These are phyloP conservation scores for Melipona beecheii DNA, from an alignment of 2,888 invertebrate species.

Conservation along the genomic window DNA sequence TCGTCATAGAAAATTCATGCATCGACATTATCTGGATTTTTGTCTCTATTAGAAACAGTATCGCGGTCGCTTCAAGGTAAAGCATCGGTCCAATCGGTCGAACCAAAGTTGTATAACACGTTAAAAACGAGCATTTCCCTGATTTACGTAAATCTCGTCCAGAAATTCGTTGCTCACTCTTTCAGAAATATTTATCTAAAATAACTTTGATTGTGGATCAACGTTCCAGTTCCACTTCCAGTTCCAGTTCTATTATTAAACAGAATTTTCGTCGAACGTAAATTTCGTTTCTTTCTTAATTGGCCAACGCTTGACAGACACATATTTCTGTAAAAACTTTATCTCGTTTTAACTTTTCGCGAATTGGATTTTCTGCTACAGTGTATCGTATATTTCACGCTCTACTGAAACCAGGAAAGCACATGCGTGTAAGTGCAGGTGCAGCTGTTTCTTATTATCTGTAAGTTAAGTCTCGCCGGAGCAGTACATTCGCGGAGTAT, in stretches of 20 bases:
- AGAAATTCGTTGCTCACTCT: too few species aligned
- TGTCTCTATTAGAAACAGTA: too few species aligned
- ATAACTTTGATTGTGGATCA: too few species aligned
- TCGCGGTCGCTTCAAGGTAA: not conserved
- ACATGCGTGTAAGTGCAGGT: not conserved
- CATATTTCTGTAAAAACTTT: not conserved
- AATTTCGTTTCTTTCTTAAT: not conserved
- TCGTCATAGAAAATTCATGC: not conserved
- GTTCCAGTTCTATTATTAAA: not conserved
- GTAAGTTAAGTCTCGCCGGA: constrained; percentile 24
- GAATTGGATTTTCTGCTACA: not conserved
- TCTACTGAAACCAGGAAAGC: too few species aligned
- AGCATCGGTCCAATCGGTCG: not conserved
- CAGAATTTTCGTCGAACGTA: not conserved
- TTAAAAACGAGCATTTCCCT: not conserved
- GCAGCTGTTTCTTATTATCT: constrained; percentile 48
- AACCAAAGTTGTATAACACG: not conserved
- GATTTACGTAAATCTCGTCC: not conserved
- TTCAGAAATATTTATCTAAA: not conserved
- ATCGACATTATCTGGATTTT: not conserved
- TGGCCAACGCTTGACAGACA: not conserved
- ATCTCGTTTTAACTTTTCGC: not conserved
- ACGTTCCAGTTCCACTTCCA: not conserved
- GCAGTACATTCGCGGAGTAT: constrained; percentile 22
- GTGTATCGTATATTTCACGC: not conserved